phyloP scores from a whole-genome alignment of 2,113 vertebrate species.

The Charadrius vociferus region DNA sequence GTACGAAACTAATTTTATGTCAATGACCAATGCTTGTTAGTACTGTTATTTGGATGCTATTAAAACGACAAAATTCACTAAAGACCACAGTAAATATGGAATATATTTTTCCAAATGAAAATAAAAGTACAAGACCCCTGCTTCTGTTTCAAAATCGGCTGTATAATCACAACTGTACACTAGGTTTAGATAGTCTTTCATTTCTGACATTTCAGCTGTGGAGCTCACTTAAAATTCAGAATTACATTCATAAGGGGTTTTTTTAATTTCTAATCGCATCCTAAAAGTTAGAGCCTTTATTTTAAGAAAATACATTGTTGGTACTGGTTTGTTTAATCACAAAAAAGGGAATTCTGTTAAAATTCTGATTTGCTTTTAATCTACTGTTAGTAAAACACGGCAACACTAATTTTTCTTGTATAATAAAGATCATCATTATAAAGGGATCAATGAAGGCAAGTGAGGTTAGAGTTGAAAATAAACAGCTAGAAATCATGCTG shows the following conservation, averaged over 20 bases:
- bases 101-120: not conserved
- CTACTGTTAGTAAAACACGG: not conserved
- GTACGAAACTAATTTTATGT: not conserved
- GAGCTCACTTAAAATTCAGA: not conserved
- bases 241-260: not conserved
- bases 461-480: not conserved
- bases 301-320: not conserved
- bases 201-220: not conserved
- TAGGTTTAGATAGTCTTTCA: not conserved
- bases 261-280: not conserved
- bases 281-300: not conserved
- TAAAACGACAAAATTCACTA: not conserved
- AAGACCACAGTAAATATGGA: not conserved
- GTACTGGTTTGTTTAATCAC: not conserved
- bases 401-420: not conserved
- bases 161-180: not conserved
- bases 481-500: not conserved
- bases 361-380: not conserved
- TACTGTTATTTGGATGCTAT: slow-evolving; percentile 10
- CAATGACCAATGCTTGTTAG: not conserved
- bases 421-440: not conserved
- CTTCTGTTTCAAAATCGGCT: not conserved
- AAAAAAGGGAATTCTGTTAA: not conserved
- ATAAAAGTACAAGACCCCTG: not conserved
- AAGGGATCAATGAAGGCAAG: not conserved